Conservation (phyloP, 1,140 invertebrate species). For the Neuroterus valhalla region DNA sequence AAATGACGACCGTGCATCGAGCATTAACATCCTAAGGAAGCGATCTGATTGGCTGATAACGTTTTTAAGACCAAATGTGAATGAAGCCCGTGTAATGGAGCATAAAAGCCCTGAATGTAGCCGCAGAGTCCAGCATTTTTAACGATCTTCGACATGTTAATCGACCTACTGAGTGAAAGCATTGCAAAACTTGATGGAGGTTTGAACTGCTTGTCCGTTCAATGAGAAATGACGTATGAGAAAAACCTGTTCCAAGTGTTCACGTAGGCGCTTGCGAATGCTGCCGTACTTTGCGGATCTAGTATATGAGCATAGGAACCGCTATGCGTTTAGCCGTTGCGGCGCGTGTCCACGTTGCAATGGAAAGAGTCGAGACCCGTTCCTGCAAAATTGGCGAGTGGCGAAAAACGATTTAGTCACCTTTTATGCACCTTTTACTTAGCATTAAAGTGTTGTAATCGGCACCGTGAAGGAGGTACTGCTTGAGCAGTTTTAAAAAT, state of each 20-base stretch:
- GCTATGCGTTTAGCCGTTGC: slow-evolving; percentile 31
- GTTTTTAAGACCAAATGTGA: not conserved
- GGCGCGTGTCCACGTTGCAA: slow-evolving; percentile 2
- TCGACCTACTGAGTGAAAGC: slow-evolving; percentile 44
- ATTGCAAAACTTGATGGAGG: slow-evolving; percentile 44
- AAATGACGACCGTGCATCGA: not conserved
- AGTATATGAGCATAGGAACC: slow-evolving; percentile 40
- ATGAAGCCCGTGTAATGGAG: not conserved
- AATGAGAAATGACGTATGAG: slow-evolving; percentile 50
- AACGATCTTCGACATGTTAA: slow-evolving; percentile 31
- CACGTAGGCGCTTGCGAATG: slow-evolving; percentile 41
- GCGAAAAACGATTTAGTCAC: not conserved
- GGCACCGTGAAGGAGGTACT: not conserved
- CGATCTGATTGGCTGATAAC: not conserved
- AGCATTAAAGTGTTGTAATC: not conserved
- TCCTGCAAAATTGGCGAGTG: not conserved
- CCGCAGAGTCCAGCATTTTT: slow-evolving; percentile 33
- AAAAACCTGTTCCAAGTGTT: slow-evolving; percentile 37
- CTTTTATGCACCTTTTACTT: slow-evolving; percentile 1
- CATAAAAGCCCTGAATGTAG: slow-evolving; percentile 26
- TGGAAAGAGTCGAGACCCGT: not conserved
- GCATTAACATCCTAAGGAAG: not conserved
- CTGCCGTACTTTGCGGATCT: slow-evolving; percentile 26
- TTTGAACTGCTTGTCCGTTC: slow-evolving; percentile 44
- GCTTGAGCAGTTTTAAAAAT: not conserved